phyloP scores from a whole-genome alignment of 2,888 invertebrate species.

The Calameuta pallipes region DNA sequence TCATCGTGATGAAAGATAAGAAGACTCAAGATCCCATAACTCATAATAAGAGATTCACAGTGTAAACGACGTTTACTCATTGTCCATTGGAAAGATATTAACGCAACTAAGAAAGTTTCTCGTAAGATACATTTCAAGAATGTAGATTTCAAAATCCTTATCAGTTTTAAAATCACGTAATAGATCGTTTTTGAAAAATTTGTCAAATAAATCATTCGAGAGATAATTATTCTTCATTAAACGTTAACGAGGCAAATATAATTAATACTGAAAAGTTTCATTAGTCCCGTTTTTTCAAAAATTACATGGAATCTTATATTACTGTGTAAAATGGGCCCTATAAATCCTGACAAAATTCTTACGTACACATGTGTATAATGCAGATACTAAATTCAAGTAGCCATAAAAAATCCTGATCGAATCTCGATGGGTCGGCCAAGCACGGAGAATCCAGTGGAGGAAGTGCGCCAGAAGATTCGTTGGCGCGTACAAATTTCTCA shows the following conservation, averaged over 20 bases:
- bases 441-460: neutral
- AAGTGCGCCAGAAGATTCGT: neutral
- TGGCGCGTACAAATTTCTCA: constrained; percentile 1
- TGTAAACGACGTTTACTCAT: neutral
- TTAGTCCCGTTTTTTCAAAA: neutral
- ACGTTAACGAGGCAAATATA: no score
- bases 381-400: neutral
- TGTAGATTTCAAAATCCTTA: neutral
- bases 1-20: neutral
- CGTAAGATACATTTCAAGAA: no score
- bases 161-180: neutral
- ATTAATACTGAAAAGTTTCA: neutral
- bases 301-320: neutral
- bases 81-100: neutral
- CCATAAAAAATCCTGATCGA: neutral
- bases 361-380: neutral
- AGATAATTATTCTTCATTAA: neutral
- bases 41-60: neutral
- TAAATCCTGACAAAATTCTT: no score
- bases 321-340: neutral
- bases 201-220: no score
- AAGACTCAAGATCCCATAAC: neutral
- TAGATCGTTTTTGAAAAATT: no score
- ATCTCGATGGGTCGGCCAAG: neutral
- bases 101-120: no score